Conservation (phyloP, 2,888 invertebrate genomes). For the Eilema sororculum region DNA sequence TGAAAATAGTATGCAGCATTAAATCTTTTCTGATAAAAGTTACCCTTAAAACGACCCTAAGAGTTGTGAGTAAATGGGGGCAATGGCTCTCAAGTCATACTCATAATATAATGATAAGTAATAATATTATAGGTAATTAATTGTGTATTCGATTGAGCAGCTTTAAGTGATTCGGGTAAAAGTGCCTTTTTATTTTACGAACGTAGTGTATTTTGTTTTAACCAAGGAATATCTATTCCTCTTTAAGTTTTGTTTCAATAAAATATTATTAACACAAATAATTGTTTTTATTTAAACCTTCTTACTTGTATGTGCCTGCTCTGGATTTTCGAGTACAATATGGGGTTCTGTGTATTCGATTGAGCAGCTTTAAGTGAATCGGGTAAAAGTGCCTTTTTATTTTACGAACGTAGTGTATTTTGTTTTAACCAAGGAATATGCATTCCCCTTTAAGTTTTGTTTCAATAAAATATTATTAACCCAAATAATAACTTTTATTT, state of each 20-base stretch:
- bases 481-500: background rate
- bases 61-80: no score
- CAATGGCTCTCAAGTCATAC: background rate
- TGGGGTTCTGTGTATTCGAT: slow-evolving; percentile 30
- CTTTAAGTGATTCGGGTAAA: slow-evolving; percentile 40
- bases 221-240: slow-evolving; percentile 24
- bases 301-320: background rate
- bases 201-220: slow-evolving; percentile 26
- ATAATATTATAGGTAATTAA: slow-evolving; percentile 20
- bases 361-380: slow-evolving; percentile 46
- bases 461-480: slow-evolving; percentile 37
- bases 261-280: slow-evolving; percentile 24
- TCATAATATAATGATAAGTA: slow-evolving; percentile 6
- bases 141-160: slow-evolving; percentile 44
- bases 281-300: background rate
- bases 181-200: slow-evolving; percentile 22
- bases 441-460: slow-evolving; percentile 27
- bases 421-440: slow-evolving; percentile 27
- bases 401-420: slow-evolving; percentile 21
- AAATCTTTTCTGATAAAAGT: no score
- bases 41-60: no score
- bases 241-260: slow-evolving; percentile 36
- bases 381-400: slow-evolving; percentile 26
- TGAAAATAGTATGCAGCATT: no score
- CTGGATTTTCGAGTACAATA: no score